These are phyloP conservation scores for Hydriomena furcata DNA, from an alignment of 2,888 invertebrate genomes.

Conservation along the genomic window DNA sequence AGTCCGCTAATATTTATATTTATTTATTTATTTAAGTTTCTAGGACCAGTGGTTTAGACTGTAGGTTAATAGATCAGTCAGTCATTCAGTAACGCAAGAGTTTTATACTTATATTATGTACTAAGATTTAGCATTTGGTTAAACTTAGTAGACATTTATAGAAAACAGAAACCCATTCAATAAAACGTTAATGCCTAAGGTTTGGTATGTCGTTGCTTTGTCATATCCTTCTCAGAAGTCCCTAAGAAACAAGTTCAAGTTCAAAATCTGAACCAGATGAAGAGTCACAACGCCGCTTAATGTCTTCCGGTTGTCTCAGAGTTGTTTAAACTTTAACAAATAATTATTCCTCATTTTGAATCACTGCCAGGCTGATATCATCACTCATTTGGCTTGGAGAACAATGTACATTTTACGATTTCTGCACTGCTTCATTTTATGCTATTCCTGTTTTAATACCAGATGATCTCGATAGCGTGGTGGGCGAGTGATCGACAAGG, in stretches of 20 bases:
- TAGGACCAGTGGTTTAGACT: too few species aligned
- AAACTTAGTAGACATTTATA: background rate
- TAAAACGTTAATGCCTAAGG: background rate
- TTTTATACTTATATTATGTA: too few species aligned
- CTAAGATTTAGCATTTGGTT: slow-evolving; percentile 2
- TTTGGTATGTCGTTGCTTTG: slow-evolving; percentile 2
- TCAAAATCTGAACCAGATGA: slow-evolving; percentile 35
- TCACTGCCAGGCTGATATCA: slow-evolving; percentile 65
- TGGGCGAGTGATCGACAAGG: too few species aligned
- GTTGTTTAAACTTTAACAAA: slow-evolving; percentile 40
- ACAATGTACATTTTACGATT: slow-evolving; percentile 37
- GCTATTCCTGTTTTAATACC: background rate
- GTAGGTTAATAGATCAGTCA: too few species aligned
- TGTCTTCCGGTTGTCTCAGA: slow-evolving; percentile 44
- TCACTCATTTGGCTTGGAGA: slow-evolving; percentile 54
- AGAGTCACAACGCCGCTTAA: slow-evolving; percentile 33
- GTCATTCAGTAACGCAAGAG: too few species aligned
- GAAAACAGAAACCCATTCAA: slow-evolving; percentile 7
- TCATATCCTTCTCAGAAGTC: slow-evolving; percentile 33
- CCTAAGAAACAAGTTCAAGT: slow-evolving; percentile 32
- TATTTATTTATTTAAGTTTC: too few species aligned
- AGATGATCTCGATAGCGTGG: too few species aligned
- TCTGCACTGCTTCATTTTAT: background rate
- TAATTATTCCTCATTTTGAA: slow-evolving; percentile 55
- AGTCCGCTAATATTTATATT: too few species aligned